Evolutionary conservation across 2,113 vertebrate genomes (phyloP).

Genomic region (Alces alces): DNA sequence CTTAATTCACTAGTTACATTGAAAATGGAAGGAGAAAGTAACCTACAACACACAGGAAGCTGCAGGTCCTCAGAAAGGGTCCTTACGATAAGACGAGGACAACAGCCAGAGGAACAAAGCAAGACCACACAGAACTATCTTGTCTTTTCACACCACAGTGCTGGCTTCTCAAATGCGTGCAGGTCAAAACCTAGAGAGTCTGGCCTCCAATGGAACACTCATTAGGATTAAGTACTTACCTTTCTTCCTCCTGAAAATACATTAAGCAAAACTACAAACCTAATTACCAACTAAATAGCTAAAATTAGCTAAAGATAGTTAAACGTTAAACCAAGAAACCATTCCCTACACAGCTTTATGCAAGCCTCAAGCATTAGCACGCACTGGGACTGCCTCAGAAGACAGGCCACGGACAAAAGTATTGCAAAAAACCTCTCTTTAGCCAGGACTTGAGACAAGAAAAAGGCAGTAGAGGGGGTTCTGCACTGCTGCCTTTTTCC

Average conservation of each 20-base stretch:
- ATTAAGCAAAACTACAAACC: background rate
- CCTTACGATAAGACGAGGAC: background rate
- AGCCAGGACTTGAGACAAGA: background rate
- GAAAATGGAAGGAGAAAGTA: background rate
- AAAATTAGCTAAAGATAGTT: conserved; percentile 16
- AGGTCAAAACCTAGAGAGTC: background rate
- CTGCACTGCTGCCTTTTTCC: background rate
- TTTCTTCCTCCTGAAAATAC: background rate
- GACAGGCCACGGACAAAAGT: background rate
- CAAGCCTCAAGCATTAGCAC: background rate
- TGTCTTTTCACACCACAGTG: background rate
- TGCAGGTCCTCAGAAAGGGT: background rate
- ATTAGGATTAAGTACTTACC: background rate
- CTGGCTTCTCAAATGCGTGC: background rate
- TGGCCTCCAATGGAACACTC: background rate
- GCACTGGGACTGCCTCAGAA: background rate
- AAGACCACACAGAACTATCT: background rate
- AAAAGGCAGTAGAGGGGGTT: background rate
- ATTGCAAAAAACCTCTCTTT: background rate
- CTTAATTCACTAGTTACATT: background rate
- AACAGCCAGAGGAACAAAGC: background rate
- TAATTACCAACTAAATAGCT: background rate
- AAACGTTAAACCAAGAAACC: background rate
- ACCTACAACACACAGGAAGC: background rate
- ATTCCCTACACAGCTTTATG: background rate